Base-by-base conservation (phyloP, 2,888 invertebrate genomes). In the Tolmerus cingulatus region DNA sequence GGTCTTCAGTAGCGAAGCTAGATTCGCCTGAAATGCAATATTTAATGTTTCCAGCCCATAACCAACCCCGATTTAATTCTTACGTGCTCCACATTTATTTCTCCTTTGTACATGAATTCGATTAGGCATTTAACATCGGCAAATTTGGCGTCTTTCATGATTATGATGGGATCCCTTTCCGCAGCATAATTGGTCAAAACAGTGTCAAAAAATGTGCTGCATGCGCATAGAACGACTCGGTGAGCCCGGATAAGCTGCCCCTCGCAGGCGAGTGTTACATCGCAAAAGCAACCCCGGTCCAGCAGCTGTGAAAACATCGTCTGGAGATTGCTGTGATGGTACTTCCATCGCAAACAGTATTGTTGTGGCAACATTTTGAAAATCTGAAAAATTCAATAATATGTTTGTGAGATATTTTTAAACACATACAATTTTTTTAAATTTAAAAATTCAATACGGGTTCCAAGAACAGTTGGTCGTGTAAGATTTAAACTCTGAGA, bases 101-200 rank as follows among this genome's bases (percentile, higher is more conserved):
- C 98, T 89, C 98, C 98, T 91, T 97, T 97, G 93, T 98, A 98
- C 98, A 98, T 98, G 92, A 98, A 98, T 92, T 97, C 97, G 87
- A 98, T 96, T 89, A 98, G 94, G 88, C 97, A 97, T 92, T 96
- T 96, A 90, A 98, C 95, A 93, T 98, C 98, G 89, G 96, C 95
- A 91, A 97, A 98, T 92, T 97, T 96, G 88, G 98, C 97, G 92
- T 98, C 98, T 93, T 97, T 97, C 91, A 98, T 96, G 90, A 97
- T 96, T 89, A 97, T 95, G 90, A 97, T 96, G 84, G 96, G 96
- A 92, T 96, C 96, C 90, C 95, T 95, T 91, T 96, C 96, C 91
- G 95, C 95, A 92, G 96, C 96, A 89, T 92, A 93, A 90, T 96
- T 96, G 87, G 97, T 96, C 88, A 98, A 95, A 90, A 98, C 95